Evolutionary conservation across 2,113 vertebrate species (phyloP).

Genomic region (Ovis canadensis): DNA sequence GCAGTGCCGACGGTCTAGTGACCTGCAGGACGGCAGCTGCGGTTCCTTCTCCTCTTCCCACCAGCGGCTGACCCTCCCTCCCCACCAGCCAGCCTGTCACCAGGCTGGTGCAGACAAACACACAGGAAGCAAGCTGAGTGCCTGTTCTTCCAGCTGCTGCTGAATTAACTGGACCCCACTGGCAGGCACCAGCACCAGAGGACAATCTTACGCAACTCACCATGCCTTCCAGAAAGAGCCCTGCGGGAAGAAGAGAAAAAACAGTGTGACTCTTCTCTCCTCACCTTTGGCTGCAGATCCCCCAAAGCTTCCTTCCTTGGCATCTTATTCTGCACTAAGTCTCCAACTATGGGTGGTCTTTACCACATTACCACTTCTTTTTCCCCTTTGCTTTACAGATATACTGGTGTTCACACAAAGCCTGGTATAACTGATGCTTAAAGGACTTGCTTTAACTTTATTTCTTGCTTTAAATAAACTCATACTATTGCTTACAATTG

Average conservation of each 20-base stretch:
- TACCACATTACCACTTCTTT: neutral
- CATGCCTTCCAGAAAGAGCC: constrained; percentile 95
- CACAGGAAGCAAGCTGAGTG: constrained; percentile 1
- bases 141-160: neutral
- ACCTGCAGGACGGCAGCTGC: neutral
- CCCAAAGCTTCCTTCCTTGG: neutral
- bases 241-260: constrained; percentile 73
- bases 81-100: neutral
- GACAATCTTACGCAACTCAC: constrained; percentile 80
- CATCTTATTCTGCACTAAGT: neutral
- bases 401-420: neutral
- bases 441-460: neutral
- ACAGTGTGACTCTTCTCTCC: constrained; percentile 17
- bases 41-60: neutral
- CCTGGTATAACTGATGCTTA: neutral
- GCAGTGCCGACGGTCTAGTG: neutral
- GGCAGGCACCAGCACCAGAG: constrained; percentile 23
- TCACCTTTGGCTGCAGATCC: neutral
- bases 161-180: constrained; percentile 22
- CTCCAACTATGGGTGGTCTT: neutral
- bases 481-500: neutral
- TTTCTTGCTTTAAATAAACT: neutral
- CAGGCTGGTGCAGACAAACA: neutral
- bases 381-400: neutral
- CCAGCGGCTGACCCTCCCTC: neutral